These are phyloP conservation scores for Drosophila insularis DNA, from an alignment of 1,140 invertebrate species.

Conservation along the genomic window DNA sequence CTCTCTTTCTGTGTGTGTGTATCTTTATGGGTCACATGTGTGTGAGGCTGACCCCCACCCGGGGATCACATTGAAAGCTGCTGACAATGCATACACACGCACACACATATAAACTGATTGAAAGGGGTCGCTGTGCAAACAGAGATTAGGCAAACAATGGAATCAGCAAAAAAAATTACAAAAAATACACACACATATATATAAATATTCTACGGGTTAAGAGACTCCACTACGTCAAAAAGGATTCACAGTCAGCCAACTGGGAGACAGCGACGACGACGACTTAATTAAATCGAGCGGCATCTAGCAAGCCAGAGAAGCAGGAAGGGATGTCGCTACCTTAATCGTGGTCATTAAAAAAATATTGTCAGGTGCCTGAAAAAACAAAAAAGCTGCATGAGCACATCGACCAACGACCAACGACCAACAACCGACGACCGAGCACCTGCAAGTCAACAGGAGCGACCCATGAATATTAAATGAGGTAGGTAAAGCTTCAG, in stretches of 20 bases:
- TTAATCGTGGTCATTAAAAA: slow-evolving; percentile 76
- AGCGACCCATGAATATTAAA: slow-evolving; percentile 64
- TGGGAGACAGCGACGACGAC: slow-evolving; percentile 40
- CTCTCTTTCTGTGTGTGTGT: slow-evolving; percentile 17
- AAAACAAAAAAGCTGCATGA: slow-evolving; percentile 55
- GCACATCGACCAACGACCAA: slow-evolving; percentile 1
- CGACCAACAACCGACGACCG: not conserved
- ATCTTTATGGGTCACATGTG: slow-evolving; percentile 5
- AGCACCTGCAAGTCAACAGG: slow-evolving; percentile 59
- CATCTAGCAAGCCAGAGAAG: not conserved
- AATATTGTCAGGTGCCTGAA: slow-evolving; percentile 73
- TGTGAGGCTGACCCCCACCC: slow-evolving; percentile 13
- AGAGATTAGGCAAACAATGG: slow-evolving; percentile 76
- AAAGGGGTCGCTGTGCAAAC: slow-evolving; percentile 60
- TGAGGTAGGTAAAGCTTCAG: slow-evolving; percentile 47
- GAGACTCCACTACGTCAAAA: not conserved
- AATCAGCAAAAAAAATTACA: slow-evolving; percentile 65
- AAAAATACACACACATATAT: slow-evolving; percentile 21
- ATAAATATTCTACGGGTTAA: slow-evolving; percentile 1
- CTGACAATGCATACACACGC: slow-evolving; percentile 37
- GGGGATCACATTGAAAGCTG: slow-evolving; percentile 35
- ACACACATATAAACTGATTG: not conserved
- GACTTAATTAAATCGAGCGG: slow-evolving; percentile 74
- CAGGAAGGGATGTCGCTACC: slow-evolving; percentile 24
- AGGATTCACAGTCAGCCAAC: not conserved